Conservation (phyloP, 2,888 invertebrate genomes). For the Eupithecia abbreviata region DNA sequence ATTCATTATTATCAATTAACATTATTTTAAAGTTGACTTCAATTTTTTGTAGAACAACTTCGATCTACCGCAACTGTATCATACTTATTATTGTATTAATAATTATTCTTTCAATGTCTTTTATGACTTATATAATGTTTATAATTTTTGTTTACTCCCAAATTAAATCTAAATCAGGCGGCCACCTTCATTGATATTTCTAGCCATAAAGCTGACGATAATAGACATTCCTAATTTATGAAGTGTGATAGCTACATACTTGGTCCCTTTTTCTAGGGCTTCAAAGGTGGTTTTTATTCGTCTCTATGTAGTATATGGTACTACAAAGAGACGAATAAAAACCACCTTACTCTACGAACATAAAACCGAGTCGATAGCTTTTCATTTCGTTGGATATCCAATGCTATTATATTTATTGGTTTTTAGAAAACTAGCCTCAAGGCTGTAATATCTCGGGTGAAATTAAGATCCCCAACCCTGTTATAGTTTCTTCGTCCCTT, state of each 20-base stretch:
- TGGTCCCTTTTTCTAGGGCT: neutral
- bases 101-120: too few species aligned
- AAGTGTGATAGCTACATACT: neutral
- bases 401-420: slow-evolving; percentile 75
- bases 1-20: too few species aligned
- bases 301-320: slow-evolving; percentile 16
- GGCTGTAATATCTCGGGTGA: slow-evolving; percentile 59
- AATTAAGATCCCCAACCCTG: slow-evolving; percentile 56
- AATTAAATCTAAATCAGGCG: too few species aligned
- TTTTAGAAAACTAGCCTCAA: slow-evolving; percentile 69
- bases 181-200: too few species aligned
- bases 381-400: slow-evolving; percentile 67
- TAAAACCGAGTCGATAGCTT: slow-evolving; percentile 61
- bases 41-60: too few species aligned
- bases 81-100: too few species aligned
- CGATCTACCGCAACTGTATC: too few species aligned
- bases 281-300: neutral
- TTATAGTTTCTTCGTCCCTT: slow-evolving; percentile 38
- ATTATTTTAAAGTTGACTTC: too few species aligned
- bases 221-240: neutral
- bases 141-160: too few species aligned
- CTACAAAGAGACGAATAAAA: too few species aligned
- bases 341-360: neutral
- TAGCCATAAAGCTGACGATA: neutral
- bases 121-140: too few species aligned